Base-by-base conservation (phyloP, 2,888 invertebrate species). In the Zele albiditarsus region DNA sequence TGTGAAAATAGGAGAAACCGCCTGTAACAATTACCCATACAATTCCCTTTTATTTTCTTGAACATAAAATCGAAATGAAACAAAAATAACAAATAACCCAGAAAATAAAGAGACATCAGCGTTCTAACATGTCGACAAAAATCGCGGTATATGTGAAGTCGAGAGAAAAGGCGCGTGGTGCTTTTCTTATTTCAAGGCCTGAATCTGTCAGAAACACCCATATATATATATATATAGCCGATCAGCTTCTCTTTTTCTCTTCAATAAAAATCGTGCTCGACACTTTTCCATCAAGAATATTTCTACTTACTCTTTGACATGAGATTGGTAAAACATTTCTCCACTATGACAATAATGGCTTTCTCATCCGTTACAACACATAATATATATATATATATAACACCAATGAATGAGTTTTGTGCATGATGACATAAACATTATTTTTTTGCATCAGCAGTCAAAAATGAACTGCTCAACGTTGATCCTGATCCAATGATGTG, bases 121-220 rank as follows among this genome's bases (percentile, higher is more conserved):
- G 14, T 68, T 53, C 28, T 53, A 27, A 33, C n/a, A 70, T 60
- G 31, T 46, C 58, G 33, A 38, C 25, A 25, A 8, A 31, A 71
- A 16, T 42, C 23, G n/a, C 38, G 12, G 23, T 16, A 70, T 33
- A 49, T 28, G 31, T n/a, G 33, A 23, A 38, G 25, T 28, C 58
- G 16, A 58, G 62, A 46, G 20, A 20, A 68, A 68, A 53, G 53
- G 31, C 68, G 28, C 31, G 10, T 71, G 27, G 16, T 38, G 27
- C 20, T 62, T 71, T 27, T 62, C 38, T 28, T 58, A 28, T 33
- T 31, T 66, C 25, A 66, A 31, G n/a, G 33, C 66, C 20, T 42
- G n/a, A 66, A 38, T 42, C 62, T 71, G 71, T 71, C 71, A 60
- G 46, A 71, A 27, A 71, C 60, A 71, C n/a, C 20, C 28, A n/a